Conservation (phyloP, 2,113 vertebrate species). For the Equus quagga region DNA sequence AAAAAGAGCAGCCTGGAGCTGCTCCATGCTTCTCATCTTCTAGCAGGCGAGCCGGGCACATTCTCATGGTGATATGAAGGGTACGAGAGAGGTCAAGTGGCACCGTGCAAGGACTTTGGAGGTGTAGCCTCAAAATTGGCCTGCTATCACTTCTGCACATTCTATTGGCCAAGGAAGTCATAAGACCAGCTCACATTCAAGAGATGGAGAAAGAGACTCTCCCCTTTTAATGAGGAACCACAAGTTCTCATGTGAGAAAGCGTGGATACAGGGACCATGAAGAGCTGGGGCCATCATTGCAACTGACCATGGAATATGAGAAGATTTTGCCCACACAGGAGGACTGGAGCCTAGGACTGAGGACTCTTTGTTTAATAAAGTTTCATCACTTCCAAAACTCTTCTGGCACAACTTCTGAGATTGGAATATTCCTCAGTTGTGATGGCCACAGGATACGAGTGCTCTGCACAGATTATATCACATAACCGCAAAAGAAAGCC, state of each 20-base stretch:
- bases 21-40: background rate
- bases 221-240: background rate
- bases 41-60: background rate
- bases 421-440: background rate
- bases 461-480: background rate
- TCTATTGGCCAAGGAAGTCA: background rate
- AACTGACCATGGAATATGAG: background rate
- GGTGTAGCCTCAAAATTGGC: background rate
- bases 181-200: background rate
- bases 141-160: background rate
- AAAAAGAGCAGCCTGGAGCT: background rate
- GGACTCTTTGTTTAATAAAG: background rate
- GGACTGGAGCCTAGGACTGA: background rate
- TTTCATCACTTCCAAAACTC: background rate
- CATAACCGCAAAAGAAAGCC: background rate
- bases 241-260: background rate
- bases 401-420: background rate
- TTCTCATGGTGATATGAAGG: background rate
- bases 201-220: background rate
- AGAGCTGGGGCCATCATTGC: background rate
- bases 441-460: background rate
- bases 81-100: background rate
- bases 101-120: background rate
- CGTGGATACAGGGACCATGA: background rate
- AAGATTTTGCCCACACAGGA: background rate